Percentiles rank a stretch among this genome's conserved stretches.
Conservation (phyloP, 2,888 invertebrate genomes). For the Drosophila rubida region DNA sequence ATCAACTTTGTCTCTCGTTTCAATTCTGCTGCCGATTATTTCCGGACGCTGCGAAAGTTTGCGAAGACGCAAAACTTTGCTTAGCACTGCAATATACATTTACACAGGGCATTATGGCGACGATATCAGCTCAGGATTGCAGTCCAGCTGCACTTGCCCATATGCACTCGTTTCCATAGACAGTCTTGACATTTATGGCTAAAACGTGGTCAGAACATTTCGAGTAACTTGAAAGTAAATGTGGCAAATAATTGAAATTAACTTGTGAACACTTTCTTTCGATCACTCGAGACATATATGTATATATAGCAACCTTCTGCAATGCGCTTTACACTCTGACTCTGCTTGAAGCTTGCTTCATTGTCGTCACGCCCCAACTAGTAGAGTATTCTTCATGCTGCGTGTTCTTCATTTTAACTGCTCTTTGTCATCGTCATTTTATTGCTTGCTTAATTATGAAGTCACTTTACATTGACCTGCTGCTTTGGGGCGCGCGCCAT, state of each 20-base stretch:
- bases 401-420: slow-evolving; percentile 13
- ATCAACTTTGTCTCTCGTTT: slow-evolving; percentile 20
- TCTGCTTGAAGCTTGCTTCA: too few species aligned
- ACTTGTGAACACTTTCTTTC: too few species aligned
- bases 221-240: too few species aligned
- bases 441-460: slow-evolving; percentile 76
- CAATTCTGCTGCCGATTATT: slow-evolving; percentile 32
- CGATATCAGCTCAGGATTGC: not conserved
- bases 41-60: slow-evolving; percentile 63
- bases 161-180: too few species aligned
- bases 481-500: slow-evolving; percentile 40
- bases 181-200: too few species aligned
- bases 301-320: too few species aligned
- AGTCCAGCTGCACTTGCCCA: not conserved
- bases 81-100: slow-evolving; percentile 9
- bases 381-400: slow-evolving; percentile 14
- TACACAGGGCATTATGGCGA: not conserved
- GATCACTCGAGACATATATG: too few species aligned
- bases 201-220: too few species aligned
- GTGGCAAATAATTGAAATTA: too few species aligned
- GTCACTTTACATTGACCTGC: slow-evolving; percentile 76
- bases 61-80: slow-evolving; percentile 59
- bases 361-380: not conserved
- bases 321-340: too few species aligned
- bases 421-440: slow-evolving; percentile 56